Evolutionary conservation across 2,113 vertebrate genomes (phyloP), one percentile per base, ranked within the genome.

Genomic region (Carettochelys insculpta): DNA sequence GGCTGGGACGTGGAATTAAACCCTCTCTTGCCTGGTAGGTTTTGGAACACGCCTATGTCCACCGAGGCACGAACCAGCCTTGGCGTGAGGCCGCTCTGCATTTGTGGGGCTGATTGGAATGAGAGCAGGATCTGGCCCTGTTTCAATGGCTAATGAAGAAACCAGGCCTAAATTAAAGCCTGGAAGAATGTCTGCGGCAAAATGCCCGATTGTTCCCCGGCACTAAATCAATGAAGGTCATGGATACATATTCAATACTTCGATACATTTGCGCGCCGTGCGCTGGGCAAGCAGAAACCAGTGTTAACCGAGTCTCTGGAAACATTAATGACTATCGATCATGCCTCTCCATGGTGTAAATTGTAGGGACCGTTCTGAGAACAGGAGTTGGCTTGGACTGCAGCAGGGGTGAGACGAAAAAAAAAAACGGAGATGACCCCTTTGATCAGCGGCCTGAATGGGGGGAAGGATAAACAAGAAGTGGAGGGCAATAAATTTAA

Each of bases 401-500:
- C 71, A 31, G 77, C 86, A n/a, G 68, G 25, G 38, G n/a, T 56
- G n/a, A 47, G 17, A n/a, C n/a, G n/a, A n/a, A n/a, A n/a, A n/a
- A n/a, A 24, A 84, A 92, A 96, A 88, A 94, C 94, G 94, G 75
- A 82, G 92, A 88, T 96, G 96, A 97, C 97, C 97, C 95, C 97
- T 98, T 98, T 98, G 98, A 98, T 98, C 97, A 78, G 52, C 31
- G 50, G 65, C 80, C 88, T 98, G 97, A 98, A 98, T 97, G 97
- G 94, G 95, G 90, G 83, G 92, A 96, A 93, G 81, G 94, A 94
- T 84, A 96, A 97, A 98, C 95, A 98, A 97, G 97, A 97, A 98
- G 97, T 97, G 68, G 97, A 97, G 97, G 97, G 98, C 97, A 97
- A 99, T 98, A 98, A 98, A 98, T 98, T 98, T 96, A 98, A 98